Base-by-base conservation (phyloP, 2,888 invertebrate species). In the Helleia helle region DNA sequence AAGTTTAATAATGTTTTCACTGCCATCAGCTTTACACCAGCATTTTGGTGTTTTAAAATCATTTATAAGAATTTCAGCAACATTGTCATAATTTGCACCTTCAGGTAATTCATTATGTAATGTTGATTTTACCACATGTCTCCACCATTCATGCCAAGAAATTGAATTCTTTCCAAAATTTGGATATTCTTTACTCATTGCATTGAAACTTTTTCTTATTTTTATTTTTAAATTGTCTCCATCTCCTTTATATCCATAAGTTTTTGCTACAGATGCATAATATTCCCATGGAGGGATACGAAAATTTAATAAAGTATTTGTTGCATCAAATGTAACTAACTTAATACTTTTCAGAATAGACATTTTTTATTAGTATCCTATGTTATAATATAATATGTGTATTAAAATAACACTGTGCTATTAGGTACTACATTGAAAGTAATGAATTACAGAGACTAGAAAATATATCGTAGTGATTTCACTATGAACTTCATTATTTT, bases 91-190 rank as follows among this genome's bases (percentile, higher is more conserved):
- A 31, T 71, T 52, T 0, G 60, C 54, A 14, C 58, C 49, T 2
- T 55, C 49, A 0, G 66, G 65, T 14, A 88, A 62, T 27, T 87
- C 79, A 13, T 86, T 87, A 43, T 73, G 72, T 55, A 94, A 91
- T 3, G 92, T 90, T 38, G 85, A 79, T 31, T 73, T 71, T 2
- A 94, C 90, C 1, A 94, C 73, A 49, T 77, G 70, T 34, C 83
- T 87, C 96, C 96, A 97, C 96, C 96, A 97, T 36, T 88, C 86
- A 56, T 90, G 85, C 91, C 94, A 95, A 15, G 87, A 86, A 15
- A 95, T 90, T 0, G 88, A 86, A 36, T 86, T 68, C 48, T 80
- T 84, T 0, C 96, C 96, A 71, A 91, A 97, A 74, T 95, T 93
- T 8, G 96, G 96, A 73, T 94, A 89, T 43, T 89, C 79, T 31